Base-by-base conservation (phyloP, 2,797 vertebrate species). In the Phrynocephalus vlangalii region DNA sequence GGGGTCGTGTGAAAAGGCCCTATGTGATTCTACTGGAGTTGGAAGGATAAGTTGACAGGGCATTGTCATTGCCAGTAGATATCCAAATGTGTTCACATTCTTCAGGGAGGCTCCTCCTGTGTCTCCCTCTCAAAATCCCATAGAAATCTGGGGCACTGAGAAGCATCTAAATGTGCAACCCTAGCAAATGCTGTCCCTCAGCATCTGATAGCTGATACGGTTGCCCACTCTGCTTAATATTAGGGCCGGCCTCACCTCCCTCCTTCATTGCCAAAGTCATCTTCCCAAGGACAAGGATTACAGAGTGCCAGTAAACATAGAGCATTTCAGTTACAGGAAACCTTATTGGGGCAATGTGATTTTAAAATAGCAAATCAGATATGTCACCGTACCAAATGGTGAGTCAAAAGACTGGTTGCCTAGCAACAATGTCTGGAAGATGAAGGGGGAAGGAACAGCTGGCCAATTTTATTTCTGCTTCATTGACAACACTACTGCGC, bases 381-480 rank as follows among this genome's bases (percentile, higher is more conserved):
- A 48, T n/a, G 77, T 6, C 48, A 52, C 77, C 56, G 77, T 28
- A 56, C 26, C 18, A 71, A 50, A 52, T 71, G 48, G 50, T 11
- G 48, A 56, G 70, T 72, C 82, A 72, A 83, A 56, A 48, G 82
- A 52, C 11, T 52, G 82, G 50, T 71, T 82, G 81, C 44, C 44
- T 71, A 70, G 44, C 28, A 72, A 83, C 68, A 83, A 8, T 24
- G 44, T 28, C 20, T 11, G 26, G 20, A 26, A 16, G n/a, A 83
- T 71, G 5, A 16, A 48, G 3, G 9, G 48, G 16, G 44, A 16
- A 28, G 22, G 30, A 44, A 67, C 15, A 76, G 52, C 68, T 44
- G 28, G 44, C 20, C n/a, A 68, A 76, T 48, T 76, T 84, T 63
- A 30, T 66, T 63, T 44, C 44, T 50, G n/a, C 38, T 30, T 85